Evolutionary conservation across 1,140 invertebrate species (phyloP).

Genomic region (Heliconius congener): DNA sequence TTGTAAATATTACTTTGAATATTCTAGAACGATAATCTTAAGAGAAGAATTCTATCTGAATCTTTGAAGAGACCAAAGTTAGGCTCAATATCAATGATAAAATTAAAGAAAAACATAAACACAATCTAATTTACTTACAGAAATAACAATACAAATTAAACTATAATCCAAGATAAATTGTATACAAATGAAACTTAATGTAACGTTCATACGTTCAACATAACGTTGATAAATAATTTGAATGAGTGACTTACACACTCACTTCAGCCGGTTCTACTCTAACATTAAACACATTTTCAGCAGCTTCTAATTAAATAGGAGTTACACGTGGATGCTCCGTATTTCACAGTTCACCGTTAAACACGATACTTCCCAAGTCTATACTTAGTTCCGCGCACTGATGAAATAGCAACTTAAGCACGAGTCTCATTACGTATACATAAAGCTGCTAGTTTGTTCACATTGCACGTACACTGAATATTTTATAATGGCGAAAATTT

Average conservation of each 20-base stretch:
- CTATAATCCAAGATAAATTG: neutral
- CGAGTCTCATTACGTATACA: slow-evolving; percentile 34
- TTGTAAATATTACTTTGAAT: too few relatives aligned
- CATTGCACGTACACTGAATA: slow-evolving; percentile 26
- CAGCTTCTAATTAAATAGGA: slow-evolving; percentile 31
- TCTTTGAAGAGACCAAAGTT: neutral
- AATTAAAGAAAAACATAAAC: too few relatives aligned
- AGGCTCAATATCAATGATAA: too few relatives aligned
- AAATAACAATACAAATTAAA: too few relatives aligned
- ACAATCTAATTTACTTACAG: too few relatives aligned
- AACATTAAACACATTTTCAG: slow-evolving; percentile 30
- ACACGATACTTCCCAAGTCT: slow-evolving; percentile 34
- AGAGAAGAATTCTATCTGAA: neutral
- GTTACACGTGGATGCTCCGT: slow-evolving; percentile 22
- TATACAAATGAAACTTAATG: neutral
- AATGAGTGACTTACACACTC: neutral
- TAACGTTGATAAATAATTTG: neutral
- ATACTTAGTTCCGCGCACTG: slow-evolving; percentile 32
- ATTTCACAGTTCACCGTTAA: slow-evolving; percentile 35
- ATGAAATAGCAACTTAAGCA: slow-evolving; percentile 32
- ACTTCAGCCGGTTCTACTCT: neutral
- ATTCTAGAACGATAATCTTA: too few relatives aligned
- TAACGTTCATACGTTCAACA: neutral
- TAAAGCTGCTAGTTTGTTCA: slow-evolving; percentile 15
- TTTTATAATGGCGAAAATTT: slow-evolving; percentile 13